A percentile compares a stretch with the other conserved stretches of the same genome.
phyloP scores from a whole-genome alignment of 1,140 invertebrate species.

The Babylonia areolata region DNA sequence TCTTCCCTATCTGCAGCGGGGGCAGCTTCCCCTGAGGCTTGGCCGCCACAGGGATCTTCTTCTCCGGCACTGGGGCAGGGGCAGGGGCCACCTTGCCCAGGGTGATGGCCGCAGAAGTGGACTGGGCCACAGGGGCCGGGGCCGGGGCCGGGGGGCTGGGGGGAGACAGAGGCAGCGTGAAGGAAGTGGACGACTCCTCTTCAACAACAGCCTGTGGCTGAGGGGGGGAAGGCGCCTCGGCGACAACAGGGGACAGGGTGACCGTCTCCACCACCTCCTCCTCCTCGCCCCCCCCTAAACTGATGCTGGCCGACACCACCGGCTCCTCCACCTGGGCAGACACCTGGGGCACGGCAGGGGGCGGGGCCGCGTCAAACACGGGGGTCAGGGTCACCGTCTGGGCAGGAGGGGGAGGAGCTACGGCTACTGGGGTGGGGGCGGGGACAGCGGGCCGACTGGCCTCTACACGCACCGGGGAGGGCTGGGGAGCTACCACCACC shows the following conservation, averaged over 20 bases:
- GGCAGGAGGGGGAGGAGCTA: too few relatives aligned
- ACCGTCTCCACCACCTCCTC: background rate
- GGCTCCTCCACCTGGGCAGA: background rate
- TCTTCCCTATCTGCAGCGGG: slow-evolving; percentile 23
- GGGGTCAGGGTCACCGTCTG: too few relatives aligned
- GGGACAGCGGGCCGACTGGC: background rate
- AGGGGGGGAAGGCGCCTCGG: background rate
- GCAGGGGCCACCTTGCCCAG: background rate
- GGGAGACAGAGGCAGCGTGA: slow-evolving; percentile 19
- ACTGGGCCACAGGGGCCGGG: background rate
- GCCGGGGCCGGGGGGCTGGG: background rate
- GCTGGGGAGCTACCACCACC: background rate
- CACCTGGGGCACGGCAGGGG: background rate
- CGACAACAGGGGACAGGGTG: background rate
- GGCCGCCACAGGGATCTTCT: background rate
- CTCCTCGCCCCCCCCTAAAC: background rate
- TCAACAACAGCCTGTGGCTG: background rate
- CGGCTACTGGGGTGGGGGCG: slow-evolving; percentile 6
- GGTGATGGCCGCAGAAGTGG: background rate
- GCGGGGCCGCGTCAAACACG: too few relatives aligned
- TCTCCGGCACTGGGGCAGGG: background rate
- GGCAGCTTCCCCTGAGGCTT: slow-evolving; percentile 26
- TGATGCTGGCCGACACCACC: background rate
- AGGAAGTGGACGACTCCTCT: slow-evolving; percentile 10
- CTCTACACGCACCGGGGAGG: background rate